Conservation (phyloP, 2,113 vertebrate genomes). For the Mesocricetus auratus region DNA sequence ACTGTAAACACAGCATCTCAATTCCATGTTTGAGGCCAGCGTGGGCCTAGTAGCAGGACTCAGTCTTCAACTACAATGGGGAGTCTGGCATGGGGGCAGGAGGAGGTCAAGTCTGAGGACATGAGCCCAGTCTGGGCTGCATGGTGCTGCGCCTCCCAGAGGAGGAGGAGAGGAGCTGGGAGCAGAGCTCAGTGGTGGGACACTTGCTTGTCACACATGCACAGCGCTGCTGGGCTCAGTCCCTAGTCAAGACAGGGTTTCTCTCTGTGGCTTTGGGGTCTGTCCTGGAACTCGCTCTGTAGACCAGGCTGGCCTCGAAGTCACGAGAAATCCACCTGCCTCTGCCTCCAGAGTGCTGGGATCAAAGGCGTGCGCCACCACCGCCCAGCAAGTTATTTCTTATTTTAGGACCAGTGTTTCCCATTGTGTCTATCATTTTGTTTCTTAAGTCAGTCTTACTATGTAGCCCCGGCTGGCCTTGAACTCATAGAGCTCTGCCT, state of each 20-base stretch:
- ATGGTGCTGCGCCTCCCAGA: neutral
- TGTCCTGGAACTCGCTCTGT: neutral
- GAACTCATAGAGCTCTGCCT: neutral
- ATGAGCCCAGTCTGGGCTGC: too few relatives aligned
- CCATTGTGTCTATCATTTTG: too few relatives aligned
- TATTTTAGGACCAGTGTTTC: too few relatives aligned
- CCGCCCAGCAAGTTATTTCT: too few relatives aligned
- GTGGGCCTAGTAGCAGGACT: neutral
- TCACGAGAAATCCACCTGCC: neutral
- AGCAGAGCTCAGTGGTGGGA: too few relatives aligned
- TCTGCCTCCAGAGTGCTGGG: neutral
- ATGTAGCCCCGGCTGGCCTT: neutral
- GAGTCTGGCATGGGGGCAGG: neutral
- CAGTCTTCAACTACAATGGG: neutral
- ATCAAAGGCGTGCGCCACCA: neutral
- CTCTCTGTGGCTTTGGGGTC: neutral
- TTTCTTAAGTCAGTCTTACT: too few relatives aligned
- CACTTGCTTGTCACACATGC: too few relatives aligned
- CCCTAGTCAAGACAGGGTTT: neutral
- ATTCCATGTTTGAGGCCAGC: neutral
- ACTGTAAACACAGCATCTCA: too few relatives aligned
- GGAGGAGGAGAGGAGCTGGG: fast-evolving
- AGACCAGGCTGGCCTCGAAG: neutral
- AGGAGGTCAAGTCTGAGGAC: too few relatives aligned
- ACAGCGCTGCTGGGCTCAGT: neutral